Evolutionary conservation across 2,797 vertebrate species (phyloP), one percentile per base, ranked within the genome.

Genomic region (Capromys pilorides): DNA sequence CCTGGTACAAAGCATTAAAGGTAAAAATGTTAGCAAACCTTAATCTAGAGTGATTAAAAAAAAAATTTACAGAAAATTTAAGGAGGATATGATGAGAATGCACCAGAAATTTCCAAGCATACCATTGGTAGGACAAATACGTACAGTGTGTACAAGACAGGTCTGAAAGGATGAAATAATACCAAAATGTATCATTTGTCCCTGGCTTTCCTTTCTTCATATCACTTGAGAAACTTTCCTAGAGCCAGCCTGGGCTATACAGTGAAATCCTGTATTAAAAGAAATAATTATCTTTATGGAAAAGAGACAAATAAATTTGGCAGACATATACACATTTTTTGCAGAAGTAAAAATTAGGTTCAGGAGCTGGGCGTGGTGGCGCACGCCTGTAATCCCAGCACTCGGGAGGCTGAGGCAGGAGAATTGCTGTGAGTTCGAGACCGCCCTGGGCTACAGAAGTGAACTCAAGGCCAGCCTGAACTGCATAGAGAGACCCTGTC

Each of bases 331-430:
- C 26, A 61, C 89, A 95, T 97, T 97, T 98, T 98, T 97, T 96
- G 95, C 94, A 95, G 88, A 96, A 92, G 94, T 96, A 97, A 97
- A 98, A 98, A 97, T 96, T 97, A 97, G 92, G 91, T n/a, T n/a
- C n/a, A n/a, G n/a, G n/a, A n/a, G n/a, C n/a, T n/a, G n/a, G n/a
- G n/a, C n/a, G n/a, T n/a, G n/a, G n/a, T n/a, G n/a, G n/a, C n/a
- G n/a, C n/a, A n/a, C n/a, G n/a, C n/a, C n/a, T n/a, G n/a, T n/a
- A n/a, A n/a, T n/a, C n/a, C n/a, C n/a, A n/a, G n/a, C n/a, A n/a
- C n/a, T n/a, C n/a, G n/a, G n/a, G n/a, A n/a, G n/a, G n/a, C n/a
- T n/a, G n/a, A n/a, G n/a, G n/a, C n/a, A n/a, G n/a, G n/a, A n/a
- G n/a, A n/a, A n/a, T n/a, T n/a, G n/a, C n/a, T n/a, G n/a, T n/a